Conservation (phyloP, 2,888 invertebrate genomes). For the Melanostoma mellinum region DNA sequence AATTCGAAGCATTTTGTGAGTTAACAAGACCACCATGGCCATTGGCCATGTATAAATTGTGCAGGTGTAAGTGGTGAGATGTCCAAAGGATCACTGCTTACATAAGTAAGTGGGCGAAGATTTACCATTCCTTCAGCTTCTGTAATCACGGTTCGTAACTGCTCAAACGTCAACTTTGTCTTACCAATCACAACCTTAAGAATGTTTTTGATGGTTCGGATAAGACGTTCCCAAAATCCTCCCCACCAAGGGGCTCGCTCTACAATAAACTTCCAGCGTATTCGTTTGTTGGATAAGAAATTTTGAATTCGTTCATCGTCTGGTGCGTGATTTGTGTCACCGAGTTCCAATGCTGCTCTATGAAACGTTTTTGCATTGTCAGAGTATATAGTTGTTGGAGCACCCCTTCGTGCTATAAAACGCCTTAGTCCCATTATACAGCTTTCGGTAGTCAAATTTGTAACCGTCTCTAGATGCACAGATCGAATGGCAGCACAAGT, state of each 20-base stretch:
- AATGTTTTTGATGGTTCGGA: too few species aligned
- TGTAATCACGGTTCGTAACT: conserved; percentile 28
- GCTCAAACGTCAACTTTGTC: conserved; percentile 8
- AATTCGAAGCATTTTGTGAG: too few species aligned
- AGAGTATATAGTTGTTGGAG: neutral
- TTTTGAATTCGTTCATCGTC: too few species aligned
- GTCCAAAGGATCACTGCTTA: conserved; percentile 31
- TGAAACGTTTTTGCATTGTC: too few species aligned
- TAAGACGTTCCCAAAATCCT: too few species aligned
- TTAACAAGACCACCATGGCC: neutral
- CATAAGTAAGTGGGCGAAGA: conserved; percentile 25
- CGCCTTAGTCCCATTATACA: neutral
- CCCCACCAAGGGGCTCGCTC: too few species aligned
- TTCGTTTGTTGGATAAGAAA: too few species aligned
- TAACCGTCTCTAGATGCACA: neutral
- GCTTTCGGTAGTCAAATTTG: neutral
- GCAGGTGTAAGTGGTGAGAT: conserved; percentile 12
- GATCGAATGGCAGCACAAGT: conserved; percentile 14
- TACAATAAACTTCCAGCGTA: too few species aligned
- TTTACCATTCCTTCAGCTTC: conserved; percentile 42
- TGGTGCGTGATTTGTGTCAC: too few species aligned
- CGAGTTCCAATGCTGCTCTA: too few species aligned
- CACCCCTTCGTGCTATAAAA: conserved; percentile 4
- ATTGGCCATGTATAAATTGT: conserved; percentile 7
- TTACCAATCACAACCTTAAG: conserved; percentile 16